Evolutionary conservation across 1,140 invertebrate species (phyloP).

Genomic region (Drosophila littoralis): DNA sequence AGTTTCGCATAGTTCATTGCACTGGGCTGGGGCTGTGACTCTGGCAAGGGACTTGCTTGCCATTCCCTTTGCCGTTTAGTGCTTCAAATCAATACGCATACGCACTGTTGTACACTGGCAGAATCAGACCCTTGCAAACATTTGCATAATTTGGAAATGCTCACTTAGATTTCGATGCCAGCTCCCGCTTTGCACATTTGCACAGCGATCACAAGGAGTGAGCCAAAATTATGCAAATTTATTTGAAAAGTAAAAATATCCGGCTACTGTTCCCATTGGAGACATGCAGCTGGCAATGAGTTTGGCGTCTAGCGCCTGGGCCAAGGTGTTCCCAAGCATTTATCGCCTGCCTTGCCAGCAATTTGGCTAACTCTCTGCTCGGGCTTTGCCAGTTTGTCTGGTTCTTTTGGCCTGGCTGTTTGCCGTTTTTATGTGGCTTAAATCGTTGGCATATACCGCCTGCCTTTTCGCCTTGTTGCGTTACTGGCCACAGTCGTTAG

Average conservation of each 20-base stretch:
- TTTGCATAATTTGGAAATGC: slow-evolving; percentile 79
- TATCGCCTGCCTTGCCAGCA: slow-evolving; percentile 19
- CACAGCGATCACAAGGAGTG: slow-evolving; percentile 14
- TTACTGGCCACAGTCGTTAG: slow-evolving; percentile 56
- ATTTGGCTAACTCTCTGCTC: slow-evolving; percentile 18
- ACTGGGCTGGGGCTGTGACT: neutral
- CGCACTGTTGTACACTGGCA: slow-evolving; percentile 56
- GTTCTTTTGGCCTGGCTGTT: slow-evolving; percentile 32
- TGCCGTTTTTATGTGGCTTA: slow-evolving; percentile 72
- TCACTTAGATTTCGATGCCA: slow-evolving; percentile 65
- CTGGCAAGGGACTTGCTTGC: neutral
- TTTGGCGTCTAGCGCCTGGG: slow-evolving; percentile 1
- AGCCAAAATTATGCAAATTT: slow-evolving; percentile 71
- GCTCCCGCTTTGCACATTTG: slow-evolving; percentile 26
- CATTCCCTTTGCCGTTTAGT: slow-evolving; percentile 1
- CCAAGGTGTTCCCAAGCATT: slow-evolving; percentile 70
- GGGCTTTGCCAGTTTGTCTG: slow-evolving; percentile 54
- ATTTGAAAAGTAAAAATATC: slow-evolving; percentile 59
- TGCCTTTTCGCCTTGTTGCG: slow-evolving; percentile 27
- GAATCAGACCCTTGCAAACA: slow-evolving; percentile 50
- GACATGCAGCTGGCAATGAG: slow-evolving; percentile 59
- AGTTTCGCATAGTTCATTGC: slow-evolving; percentile 28
- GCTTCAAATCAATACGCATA: slow-evolving; percentile 65
- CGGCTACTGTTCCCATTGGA: slow-evolving; percentile 40
- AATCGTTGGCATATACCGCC: slow-evolving; percentile 48